These are phyloP conservation scores for Glaucidium brasilianum DNA, from an alignment of 2,113 vertebrate species.

Conservation along the genomic window DNA sequence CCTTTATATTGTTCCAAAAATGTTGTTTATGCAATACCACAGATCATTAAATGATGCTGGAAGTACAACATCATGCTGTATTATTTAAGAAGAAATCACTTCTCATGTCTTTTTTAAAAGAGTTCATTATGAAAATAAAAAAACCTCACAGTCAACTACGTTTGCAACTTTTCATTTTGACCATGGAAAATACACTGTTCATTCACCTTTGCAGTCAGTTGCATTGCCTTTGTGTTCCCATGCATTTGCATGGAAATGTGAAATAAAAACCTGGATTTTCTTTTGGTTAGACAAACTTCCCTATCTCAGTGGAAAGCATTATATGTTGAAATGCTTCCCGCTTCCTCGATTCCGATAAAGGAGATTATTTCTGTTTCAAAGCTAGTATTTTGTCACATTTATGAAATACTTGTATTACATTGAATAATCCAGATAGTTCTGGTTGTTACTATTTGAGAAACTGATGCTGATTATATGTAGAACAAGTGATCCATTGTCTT, in stretches of 20 bases:
- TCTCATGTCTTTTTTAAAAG: not conserved
- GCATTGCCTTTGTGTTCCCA: not conserved
- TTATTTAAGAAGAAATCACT: not conserved
- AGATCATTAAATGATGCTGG: not conserved
- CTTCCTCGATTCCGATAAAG: not conserved
- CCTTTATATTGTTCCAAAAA: not conserved
- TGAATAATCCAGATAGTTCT: not conserved
- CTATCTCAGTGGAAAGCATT: not conserved
- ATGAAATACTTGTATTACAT: not conserved
- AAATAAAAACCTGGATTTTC: not conserved
- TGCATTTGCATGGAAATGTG: not conserved
- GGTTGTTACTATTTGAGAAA: not conserved
- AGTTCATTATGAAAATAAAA: not conserved
- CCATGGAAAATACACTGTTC: not conserved
- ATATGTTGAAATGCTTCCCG: not conserved
- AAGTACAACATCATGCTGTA: not conserved
- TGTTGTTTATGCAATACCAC: not conserved
- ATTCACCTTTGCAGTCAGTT: not conserved
- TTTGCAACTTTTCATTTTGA: not conserved
- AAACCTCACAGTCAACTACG: fast-evolving
- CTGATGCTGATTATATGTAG: not conserved
- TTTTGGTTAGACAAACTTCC: not conserved
- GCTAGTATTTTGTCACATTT: not conserved
- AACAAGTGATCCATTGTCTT: not conserved
- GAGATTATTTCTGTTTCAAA: not conserved